Base-by-base conservation (phyloP, 2,797 vertebrate genomes). In the Darevskia nairensis region DNA sequence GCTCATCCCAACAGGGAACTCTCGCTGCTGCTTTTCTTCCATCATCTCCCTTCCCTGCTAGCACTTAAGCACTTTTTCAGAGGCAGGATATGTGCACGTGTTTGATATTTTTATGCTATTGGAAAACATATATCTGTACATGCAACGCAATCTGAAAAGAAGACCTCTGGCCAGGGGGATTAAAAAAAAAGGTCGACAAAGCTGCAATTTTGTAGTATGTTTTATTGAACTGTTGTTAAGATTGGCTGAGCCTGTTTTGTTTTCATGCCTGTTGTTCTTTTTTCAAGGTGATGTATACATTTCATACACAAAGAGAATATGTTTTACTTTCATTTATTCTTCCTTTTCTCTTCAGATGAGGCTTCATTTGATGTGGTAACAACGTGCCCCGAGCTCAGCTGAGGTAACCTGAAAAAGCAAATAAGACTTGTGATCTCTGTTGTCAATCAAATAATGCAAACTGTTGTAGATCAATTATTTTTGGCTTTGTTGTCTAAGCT, bases 391-490 rank as follows among this genome's bases (percentile, higher is more conserved):
- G 27, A 86, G 44, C 6, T 88, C 88, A 85, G 44, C 72, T 64
- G 8, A 83, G 82, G 79, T 82, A 89, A 90, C 35, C 94, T 95
- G 94, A 87, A 95, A 95, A 89, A 95, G 1, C 93, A 55, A 90
- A 92, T 88, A 64, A 66, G 46, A 89, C 59, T 82, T 86, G 68
- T 94, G 92, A 94, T 85, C 90, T 94, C 25, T 44, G 55, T 15
- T 86, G 68, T 80, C 39, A 81, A 84, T 83, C 90, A 71, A 68
- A 89, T 19, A 89, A 3, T n/a, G n/a, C 29, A 84, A 71, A 68
- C 44, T n/a, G 55, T 41, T 78, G 17, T 13, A 69, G 27, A 71
- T 59, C 4, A 71, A 61, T 72, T 88, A 69, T n/a, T n/a, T 88
- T 88, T 79, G 32, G 46, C 11, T 76, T 72, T 35, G 39, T 41